Evolutionary conservation across 2,797 vertebrate species (phyloP), one percentile per base, ranked within the genome.

Genomic region (Chrysocyon brachyurus): DNA sequence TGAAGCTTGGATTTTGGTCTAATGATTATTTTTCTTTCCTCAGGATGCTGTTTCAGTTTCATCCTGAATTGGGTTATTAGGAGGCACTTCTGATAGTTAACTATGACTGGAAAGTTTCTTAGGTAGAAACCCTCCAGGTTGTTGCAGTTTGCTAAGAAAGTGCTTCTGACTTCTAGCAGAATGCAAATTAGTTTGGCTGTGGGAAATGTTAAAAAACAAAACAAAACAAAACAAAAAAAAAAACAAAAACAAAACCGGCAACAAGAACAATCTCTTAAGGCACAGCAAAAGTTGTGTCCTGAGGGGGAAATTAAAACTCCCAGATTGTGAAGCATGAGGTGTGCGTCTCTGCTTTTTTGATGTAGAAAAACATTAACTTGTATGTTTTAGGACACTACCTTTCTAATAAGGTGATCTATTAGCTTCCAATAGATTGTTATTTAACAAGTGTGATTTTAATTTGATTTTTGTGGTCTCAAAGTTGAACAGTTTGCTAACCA

Each of bases 171-270:
- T 91, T 88, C 64, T 10, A 56, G 56, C 36, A 82, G 36, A 91
- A 96, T 72, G 26, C 12, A 64, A 82, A 93, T 91, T 57, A 95
- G 49, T 12, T 36, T 91, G 83, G 54, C 68, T 87, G 28, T 21
- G 24, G 31, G 33, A n/a, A 89, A 40, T 14, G 56, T 88, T 54
- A 16, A 16, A 54, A 36, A 90, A 72, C 9, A 54, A 82, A 82
- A 82, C 40, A 83, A 46, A 49, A 57, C 17, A 15, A 36, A 73
- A 73, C 24, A 28, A 73, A 40, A 40, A 46, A 46, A 46, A 83
- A 46, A 49, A 57, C 17, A 21, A 15, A 22, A 73, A 49, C 40
- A 28, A 73, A 46, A 46, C 40, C 40, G 0, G 40, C 24, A 61
- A 63, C 87, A 81, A 72, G 52, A 63, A 54, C 26, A 26, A 11